Evolutionary conservation across 2,113 vertebrate genomes (phyloP).

Genomic region (Platycercus adscitus): DNA sequence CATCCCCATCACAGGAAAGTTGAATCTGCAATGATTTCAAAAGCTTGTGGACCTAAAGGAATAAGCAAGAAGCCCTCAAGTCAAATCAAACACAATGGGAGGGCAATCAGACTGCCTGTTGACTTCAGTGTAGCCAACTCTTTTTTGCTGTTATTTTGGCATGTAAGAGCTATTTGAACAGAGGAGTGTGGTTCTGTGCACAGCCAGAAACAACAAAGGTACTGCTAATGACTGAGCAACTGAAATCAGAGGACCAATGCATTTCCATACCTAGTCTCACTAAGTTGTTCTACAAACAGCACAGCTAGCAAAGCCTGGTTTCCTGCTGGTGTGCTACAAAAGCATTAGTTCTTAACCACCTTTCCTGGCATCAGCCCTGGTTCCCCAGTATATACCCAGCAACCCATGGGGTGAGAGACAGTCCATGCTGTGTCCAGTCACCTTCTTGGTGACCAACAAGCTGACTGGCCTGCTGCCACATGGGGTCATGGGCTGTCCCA

Average conservation of each 20-base stretch:
- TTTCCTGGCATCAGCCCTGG: neutral
- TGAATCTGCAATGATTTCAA: neutral
- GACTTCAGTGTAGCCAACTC: neutral
- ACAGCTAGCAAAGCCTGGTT: neutral
- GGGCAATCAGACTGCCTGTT: neutral
- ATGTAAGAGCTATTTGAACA: neutral
- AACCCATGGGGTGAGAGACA: accelerated
- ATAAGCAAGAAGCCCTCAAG: neutral
- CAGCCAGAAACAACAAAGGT: accelerated
- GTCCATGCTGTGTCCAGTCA: neutral
- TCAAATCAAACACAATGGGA: neutral
- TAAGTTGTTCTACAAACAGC: neutral
- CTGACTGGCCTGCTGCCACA: accelerated
- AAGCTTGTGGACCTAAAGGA: neutral
- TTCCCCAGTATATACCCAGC: neutral
- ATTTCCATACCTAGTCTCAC: neutral
- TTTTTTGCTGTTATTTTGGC: neutral
- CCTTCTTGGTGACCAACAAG: neutral
- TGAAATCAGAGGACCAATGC: neutral
- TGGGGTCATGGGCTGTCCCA: neutral
- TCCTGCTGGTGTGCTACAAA: accelerated
- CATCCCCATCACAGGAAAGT: neutral
- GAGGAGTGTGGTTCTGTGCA: neutral
- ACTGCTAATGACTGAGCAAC: neutral
- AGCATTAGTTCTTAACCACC: neutral